Conservation (phyloP, 2,888 invertebrate species). For the Drosophila phalerata region DNA sequence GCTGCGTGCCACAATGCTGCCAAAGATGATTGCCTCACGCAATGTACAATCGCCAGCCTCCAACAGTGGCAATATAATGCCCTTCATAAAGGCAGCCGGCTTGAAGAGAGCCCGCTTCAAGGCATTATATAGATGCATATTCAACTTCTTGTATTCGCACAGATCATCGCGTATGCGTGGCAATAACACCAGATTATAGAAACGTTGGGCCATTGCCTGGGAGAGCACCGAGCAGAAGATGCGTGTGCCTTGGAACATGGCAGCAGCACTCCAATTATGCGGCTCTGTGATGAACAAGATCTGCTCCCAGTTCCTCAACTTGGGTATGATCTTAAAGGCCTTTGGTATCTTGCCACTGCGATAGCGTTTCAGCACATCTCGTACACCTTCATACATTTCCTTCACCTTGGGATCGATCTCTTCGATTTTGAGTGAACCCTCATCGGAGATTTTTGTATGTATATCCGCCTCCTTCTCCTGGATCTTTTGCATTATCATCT, state of each 20-base stretch:
- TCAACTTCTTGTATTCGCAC: constrained; percentile 96
- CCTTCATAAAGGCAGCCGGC: constrained; percentile 99
- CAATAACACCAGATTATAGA: constrained; percentile 96
- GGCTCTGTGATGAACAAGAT: constrained; percentile 95
- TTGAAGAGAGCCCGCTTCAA: constrained; percentile 97
- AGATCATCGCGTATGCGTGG: constrained; percentile 98
- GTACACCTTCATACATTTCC: constrained; percentile 95
- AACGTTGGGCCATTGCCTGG: constrained; percentile 98
- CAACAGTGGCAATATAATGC: constrained; percentile 90
- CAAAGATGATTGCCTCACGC: constrained; percentile 97
- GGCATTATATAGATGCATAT: constrained; percentile 98
- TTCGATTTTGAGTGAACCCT: constrained; percentile 89
- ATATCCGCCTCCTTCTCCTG: constrained; percentile 97
- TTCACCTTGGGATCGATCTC: constrained; percentile 94
- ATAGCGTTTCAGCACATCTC: constrained; percentile 94
- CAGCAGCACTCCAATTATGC: constrained; percentile 98
- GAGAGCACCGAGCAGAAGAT: constrained; percentile 99
- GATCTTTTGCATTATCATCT: constrained; percentile 96
- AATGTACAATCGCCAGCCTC: constrained; percentile 97
- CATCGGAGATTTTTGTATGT: constrained; percentile 93
- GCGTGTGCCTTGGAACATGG: constrained; percentile 94
- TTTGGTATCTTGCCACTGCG: constrained; percentile 98
- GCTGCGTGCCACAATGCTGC: constrained; percentile 95
- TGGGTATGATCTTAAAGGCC: constrained; percentile 98
- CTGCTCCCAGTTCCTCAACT: constrained; percentile 97